Conservation (phyloP, 37 sponge, comb jelly and placozoan genomes). For the Tethya wilhelma region DNA sequence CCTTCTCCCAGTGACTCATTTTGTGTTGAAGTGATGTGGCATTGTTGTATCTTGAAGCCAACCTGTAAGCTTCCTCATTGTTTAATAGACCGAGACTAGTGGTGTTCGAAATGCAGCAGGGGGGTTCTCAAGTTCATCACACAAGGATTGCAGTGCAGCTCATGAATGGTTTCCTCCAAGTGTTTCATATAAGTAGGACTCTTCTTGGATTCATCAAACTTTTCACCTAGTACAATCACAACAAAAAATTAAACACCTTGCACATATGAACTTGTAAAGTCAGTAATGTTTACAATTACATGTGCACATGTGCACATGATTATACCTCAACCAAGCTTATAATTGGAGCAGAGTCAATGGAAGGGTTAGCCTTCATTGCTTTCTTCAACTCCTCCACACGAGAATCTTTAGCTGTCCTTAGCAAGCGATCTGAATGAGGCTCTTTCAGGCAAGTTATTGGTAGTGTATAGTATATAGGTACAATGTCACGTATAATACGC, state of each 20-base stretch:
- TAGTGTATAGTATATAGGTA: not conserved
- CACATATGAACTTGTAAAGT: too few relatives aligned
- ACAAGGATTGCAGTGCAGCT: conserved; percentile 1
- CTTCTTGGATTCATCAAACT: not conserved
- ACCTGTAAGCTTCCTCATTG: conserved; percentile 10
- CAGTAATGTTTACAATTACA: too few relatives aligned
- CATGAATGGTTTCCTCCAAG: conserved; percentile 12
- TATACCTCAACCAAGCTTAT: conserved; percentile 4
- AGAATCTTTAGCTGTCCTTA: conserved; percentile 1
- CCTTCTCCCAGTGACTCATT: conserved; percentile 19
- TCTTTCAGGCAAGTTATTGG: conserved; percentile 2
- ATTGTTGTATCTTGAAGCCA: conserved; percentile 5
- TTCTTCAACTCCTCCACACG: conserved; percentile 6
- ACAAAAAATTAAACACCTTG: not conserved
- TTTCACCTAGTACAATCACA: not conserved
- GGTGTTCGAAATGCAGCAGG: conserved; percentile 1
- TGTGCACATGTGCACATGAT: too few relatives aligned
- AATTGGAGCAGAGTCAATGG: not conserved
- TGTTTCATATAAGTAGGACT: conserved; percentile 5
- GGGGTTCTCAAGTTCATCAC: conserved; percentile 6
- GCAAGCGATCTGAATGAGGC: not conserved
- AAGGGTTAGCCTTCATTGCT: conserved; percentile 10
- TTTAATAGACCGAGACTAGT: conserved; percentile 1
- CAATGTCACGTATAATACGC: not conserved
- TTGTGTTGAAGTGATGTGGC: conserved; percentile 6